phyloP scores from a whole-genome alignment of 2,888 invertebrate genomes.

The Heliconius aoede region DNA sequence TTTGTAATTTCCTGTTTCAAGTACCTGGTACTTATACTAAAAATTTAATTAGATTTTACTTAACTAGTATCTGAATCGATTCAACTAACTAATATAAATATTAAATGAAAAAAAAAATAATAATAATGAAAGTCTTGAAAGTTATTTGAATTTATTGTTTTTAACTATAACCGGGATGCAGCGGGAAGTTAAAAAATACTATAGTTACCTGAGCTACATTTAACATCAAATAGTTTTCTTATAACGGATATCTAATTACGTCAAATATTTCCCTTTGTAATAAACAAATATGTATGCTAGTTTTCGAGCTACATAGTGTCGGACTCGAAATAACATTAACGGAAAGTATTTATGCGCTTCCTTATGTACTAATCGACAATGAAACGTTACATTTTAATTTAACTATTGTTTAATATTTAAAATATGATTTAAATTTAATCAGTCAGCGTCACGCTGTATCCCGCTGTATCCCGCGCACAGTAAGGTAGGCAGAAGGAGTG shows the following conservation, averaged over 20 bases:
- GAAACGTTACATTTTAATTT: not conserved
- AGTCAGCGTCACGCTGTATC: no score
- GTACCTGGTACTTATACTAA: not conserved
- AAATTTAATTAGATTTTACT: not conserved
- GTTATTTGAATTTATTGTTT: not conserved
- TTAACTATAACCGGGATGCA: not conserved
- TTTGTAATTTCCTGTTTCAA: constrained; percentile 30
- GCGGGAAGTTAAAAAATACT: no score
- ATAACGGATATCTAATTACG: constrained; percentile 26
- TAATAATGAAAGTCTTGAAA: not conserved
- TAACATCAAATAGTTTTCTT: not conserved
- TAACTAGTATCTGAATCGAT: not conserved
- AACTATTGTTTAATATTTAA: no score
- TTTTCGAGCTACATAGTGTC: constrained; percentile 32
- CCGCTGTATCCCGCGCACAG: no score
- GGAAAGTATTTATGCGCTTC: constrained; percentile 15
- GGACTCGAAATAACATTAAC: constrained; percentile 30
- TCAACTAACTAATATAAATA: no score
- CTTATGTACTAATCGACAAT: not conserved
- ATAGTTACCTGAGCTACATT: not conserved
- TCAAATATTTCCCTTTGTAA: constrained; percentile 27
- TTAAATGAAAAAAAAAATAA: not conserved
- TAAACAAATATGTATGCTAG: constrained; percentile 29
- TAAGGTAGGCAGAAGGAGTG: no score
- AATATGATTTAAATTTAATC: no score